A percentile compares a stretch with the other conserved stretches of the same genome.
phyloP scores from a whole-genome alignment of 2,888 invertebrate species.

The Drosophila rellima region DNA sequence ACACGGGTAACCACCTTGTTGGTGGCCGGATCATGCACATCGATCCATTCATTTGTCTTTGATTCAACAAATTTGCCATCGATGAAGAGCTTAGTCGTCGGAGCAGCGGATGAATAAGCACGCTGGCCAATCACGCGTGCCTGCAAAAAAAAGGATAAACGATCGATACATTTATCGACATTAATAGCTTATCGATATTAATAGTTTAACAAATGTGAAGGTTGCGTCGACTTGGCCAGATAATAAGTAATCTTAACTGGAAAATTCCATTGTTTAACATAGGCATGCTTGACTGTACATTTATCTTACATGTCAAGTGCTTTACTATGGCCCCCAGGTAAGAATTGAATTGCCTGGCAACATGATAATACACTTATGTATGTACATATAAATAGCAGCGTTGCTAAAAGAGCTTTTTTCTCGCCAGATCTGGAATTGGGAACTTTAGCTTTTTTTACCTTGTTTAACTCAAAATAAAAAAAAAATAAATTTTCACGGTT shows the following conservation, averaged over 20 bases:
- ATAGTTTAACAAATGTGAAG: background rate
- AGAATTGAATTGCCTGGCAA: conserved; percentile 43
- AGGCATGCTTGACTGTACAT: conserved; percentile 24
- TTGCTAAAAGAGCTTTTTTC: background rate
- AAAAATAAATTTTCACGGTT: too few relatives aligned
- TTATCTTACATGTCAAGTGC: conserved; percentile 31
- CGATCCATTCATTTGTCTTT: conserved; percentile 96
- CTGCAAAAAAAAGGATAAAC: conserved; percentile 52
- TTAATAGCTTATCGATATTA: background rate
- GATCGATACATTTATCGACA: conserved; percentile 3
- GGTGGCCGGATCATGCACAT: conserved; percentile 97
- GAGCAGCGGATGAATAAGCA: conserved; percentile 87
- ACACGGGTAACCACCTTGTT: conserved; percentile 94
- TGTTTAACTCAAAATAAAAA: too few relatives aligned
- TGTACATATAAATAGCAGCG: background rate
- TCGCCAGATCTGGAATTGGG: background rate
- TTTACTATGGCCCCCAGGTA: conserved; percentile 49
- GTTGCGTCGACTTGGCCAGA: background rate
- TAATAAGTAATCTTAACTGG: background rate
- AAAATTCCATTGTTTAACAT: conserved; percentile 5
- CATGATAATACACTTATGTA: conserved; percentile 39
- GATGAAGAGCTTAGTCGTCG: conserved; percentile 97
- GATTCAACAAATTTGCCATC: conserved; percentile 98
- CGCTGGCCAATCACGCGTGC: conserved; percentile 81
- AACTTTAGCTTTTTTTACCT: background rate